Evolutionary conservation across 2,888 invertebrate genomes (phyloP).

Genomic region (Aricia artaxerxes): DNA sequence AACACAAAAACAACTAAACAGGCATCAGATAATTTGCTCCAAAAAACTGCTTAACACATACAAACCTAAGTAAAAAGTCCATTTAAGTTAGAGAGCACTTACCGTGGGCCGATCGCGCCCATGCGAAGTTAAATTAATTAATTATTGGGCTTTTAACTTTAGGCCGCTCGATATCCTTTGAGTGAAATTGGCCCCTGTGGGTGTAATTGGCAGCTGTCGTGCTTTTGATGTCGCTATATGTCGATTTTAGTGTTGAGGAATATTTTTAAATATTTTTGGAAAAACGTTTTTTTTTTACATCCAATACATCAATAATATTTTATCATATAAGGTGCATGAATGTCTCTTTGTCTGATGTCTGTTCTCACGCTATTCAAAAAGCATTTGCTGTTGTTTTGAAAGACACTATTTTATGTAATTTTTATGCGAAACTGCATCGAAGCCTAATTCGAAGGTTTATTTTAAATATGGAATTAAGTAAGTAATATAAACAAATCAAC

Average conservation of each 20-base stretch:
- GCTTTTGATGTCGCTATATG: background rate
- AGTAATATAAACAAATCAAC: no score
- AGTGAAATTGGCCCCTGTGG: background rate
- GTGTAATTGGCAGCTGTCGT: background rate
- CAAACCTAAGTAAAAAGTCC: background rate
- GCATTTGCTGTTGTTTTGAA: no score
- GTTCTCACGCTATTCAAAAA: no score
- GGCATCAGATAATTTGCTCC: background rate
- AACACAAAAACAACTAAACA: background rate
- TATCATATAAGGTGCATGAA: no score
- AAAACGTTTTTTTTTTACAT: background rate
- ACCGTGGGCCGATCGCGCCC: background rate
- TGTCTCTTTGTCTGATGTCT: no score
- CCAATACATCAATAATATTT: no score
- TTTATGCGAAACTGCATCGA: no score
- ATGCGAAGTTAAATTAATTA: slow-evolving; percentile 13
- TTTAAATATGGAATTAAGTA: no score
- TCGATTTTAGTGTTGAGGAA: background rate
- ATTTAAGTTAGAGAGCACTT: slow-evolving; percentile 13
- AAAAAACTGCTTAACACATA: background rate
- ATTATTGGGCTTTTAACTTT: slow-evolving; percentile 9
- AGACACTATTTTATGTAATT: no score
- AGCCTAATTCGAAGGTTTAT: no score
- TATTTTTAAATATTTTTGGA: background rate
- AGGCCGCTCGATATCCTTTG: background rate